Percentiles rank a stretch among this genome's conserved stretches.
Conservation (phyloP, 2,797 vertebrate genomes). For the Karalla daura region DNA sequence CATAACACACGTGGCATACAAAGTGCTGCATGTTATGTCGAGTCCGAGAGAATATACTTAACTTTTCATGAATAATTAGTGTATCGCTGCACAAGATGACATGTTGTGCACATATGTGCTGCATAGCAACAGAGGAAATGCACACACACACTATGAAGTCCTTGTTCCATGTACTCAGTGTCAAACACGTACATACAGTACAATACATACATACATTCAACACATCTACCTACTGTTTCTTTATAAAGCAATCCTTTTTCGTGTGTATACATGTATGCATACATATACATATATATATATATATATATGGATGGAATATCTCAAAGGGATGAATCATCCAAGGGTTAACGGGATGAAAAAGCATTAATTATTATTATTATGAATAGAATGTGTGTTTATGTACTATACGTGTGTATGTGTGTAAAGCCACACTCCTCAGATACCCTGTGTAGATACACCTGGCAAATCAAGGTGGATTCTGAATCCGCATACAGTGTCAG, state of each 20-base stretch:
- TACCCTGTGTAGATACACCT: not conserved
- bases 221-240: no score
- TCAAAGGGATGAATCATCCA: no score
- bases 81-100: slow-evolving; percentile 18
- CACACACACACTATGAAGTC: no score
- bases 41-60: slow-evolving; percentile 23
- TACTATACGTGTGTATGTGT: not conserved
- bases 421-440: not conserved
- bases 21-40: slow-evolving; percentile 16
- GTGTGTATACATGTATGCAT: not conserved
- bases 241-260: not conserved
- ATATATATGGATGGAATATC: no score
- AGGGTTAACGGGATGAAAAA: no score
- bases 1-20: slow-evolving; percentile 6
- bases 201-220: not conserved
- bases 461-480: not conserved
- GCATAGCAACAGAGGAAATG: slow-evolving; percentile 2
- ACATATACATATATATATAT: not conserved
- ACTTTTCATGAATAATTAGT: slow-evolving; percentile 58
- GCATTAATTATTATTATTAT: no score
- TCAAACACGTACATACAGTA: not conserved
- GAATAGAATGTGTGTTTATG: no score
- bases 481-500: not conserved
- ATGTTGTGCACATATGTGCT: slow-evolving; percentile 20
- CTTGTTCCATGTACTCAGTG: not conserved